These are phyloP conservation scores for Crotalus horridus DNA, from an alignment of 2,113 vertebrate genomes.

Conservation along the genomic window DNA sequence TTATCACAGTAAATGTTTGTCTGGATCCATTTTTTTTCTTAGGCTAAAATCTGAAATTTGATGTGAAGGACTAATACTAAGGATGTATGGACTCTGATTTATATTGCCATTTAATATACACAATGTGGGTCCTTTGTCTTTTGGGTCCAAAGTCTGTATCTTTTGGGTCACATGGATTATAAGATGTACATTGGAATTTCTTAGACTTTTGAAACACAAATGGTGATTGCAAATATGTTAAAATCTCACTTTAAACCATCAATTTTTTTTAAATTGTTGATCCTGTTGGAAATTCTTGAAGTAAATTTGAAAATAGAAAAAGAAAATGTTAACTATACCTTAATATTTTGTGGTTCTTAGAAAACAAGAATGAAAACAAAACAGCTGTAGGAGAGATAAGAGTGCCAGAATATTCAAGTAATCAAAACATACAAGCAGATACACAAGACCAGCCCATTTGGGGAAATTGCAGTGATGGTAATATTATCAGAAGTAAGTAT, in stretches of 20 bases:
- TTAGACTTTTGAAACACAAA: not conserved
- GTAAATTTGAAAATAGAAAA: constrained; percentile 3
- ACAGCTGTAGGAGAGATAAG: constrained; percentile 63
- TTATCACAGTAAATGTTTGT: not conserved
- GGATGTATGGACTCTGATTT: not conserved
- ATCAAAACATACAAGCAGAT: constrained; percentile 67
- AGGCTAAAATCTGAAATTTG: not conserved
- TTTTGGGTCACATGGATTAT: not conserved
- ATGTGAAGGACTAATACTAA: not conserved
- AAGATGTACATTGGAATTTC: not conserved
- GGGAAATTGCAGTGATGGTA: constrained; percentile 68
- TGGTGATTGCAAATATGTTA: not conserved
- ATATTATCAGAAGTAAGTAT: constrained; percentile 89
- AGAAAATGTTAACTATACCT: constrained; percentile 5
- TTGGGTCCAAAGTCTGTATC: not conserved
- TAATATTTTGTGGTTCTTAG: constrained; percentile 66
- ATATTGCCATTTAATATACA: not conserved
- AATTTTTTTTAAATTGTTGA: not conserved
- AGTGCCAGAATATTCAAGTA: constrained; percentile 53
- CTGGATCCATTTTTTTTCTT: not conserved
- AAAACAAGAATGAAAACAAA: constrained; percentile 70
- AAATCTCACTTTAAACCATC: not conserved
- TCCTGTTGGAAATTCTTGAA: constrained; percentile 34
- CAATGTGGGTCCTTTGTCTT: not conserved
- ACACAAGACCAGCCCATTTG: constrained; percentile 66